These are phyloP conservation scores for Drosophila pachea DNA, from an alignment of 1,140 invertebrate species.

Conservation along the genomic window DNA sequence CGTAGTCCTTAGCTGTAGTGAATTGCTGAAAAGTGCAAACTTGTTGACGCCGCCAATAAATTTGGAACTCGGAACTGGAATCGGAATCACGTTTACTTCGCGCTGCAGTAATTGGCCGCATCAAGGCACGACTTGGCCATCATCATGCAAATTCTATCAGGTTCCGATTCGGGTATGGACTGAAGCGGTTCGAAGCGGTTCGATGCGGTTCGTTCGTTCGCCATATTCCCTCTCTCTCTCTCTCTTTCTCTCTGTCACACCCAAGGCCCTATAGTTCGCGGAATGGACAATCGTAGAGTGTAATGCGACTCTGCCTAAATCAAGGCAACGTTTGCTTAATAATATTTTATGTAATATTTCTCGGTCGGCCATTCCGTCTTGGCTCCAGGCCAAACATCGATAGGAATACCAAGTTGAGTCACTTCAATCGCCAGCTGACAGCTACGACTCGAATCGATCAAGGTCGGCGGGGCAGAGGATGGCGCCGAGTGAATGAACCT, in stretches of 20 bases:
- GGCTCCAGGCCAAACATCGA: slow-evolving; percentile 25
- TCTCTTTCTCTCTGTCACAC: not conserved
- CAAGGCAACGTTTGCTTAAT: slow-evolving; percentile 9
- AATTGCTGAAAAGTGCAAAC: slow-evolving; percentile 63
- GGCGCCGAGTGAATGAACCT: slow-evolving; percentile 52
- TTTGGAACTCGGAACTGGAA: slow-evolving; percentile 27
- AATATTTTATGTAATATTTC: slow-evolving; percentile 12
- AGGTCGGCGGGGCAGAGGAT: slow-evolving; percentile 31
- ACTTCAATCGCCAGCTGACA: slow-evolving; percentile 19
- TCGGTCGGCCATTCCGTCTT: slow-evolving; percentile 12
- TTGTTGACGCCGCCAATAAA: slow-evolving; percentile 57
- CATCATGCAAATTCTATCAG: not conserved
- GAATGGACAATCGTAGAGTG: not conserved
- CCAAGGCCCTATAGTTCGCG: not conserved
- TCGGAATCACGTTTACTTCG: slow-evolving; percentile 27
- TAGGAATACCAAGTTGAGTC: not conserved
- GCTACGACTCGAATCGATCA: slow-evolving; percentile 64
- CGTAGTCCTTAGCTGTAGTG: slow-evolving; percentile 39
- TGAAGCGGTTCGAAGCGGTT: too few species aligned
- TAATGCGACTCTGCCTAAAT: not conserved
- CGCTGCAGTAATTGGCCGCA: slow-evolving; percentile 48
- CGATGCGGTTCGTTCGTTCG: too few species aligned
- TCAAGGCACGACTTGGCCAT: not conserved
- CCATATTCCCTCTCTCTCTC: not conserved
- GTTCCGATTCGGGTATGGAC: too few species aligned